These are phyloP conservation scores for Leptinotarsa tumamoca DNA, from an alignment of 2,888 invertebrate genomes.

Conservation along the genomic window DNA sequence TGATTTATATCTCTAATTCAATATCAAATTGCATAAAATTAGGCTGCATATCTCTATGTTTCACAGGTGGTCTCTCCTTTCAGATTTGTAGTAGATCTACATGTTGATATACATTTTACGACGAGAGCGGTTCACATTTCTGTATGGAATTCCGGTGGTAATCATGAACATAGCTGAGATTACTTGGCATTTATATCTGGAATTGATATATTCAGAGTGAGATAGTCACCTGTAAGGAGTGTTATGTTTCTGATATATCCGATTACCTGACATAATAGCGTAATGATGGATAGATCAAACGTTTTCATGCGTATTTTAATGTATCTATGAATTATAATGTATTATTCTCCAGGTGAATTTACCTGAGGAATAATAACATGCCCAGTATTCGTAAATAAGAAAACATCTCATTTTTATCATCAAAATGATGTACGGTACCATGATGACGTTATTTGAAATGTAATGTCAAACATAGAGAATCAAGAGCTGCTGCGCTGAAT, in stretches of 20 bases:
- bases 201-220: slow-evolving; percentile 14
- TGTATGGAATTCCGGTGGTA: slow-evolving; percentile 4
- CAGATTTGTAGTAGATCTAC: slow-evolving; percentile 23
- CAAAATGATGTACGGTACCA: no score
- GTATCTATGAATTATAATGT: no score
- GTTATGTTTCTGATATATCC: slow-evolving; percentile 16
- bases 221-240: background rate
- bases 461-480: no score
- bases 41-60: slow-evolving; percentile 22
- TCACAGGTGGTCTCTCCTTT: slow-evolving; percentile 33
- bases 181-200: slow-evolving; percentile 14
- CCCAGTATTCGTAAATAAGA: no score
- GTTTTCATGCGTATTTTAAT: background rate
- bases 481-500: no score
- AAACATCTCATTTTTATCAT: no score
- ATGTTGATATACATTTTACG: slow-evolving; percentile 28
- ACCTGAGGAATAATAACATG: background rate
- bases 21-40: slow-evolving; percentile 33
- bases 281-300: slow-evolving; percentile 3
- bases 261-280: slow-evolving; percentile 11
- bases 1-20: slow-evolving; percentile 34
- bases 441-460: no score
- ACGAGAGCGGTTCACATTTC: slow-evolving; percentile 2
- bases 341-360: background rate
- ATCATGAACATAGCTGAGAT: slow-evolving; percentile 15